Base-by-base conservation (phyloP, 2,113 vertebrate genomes). In the Ophthalmolycus amberensis region DNA sequence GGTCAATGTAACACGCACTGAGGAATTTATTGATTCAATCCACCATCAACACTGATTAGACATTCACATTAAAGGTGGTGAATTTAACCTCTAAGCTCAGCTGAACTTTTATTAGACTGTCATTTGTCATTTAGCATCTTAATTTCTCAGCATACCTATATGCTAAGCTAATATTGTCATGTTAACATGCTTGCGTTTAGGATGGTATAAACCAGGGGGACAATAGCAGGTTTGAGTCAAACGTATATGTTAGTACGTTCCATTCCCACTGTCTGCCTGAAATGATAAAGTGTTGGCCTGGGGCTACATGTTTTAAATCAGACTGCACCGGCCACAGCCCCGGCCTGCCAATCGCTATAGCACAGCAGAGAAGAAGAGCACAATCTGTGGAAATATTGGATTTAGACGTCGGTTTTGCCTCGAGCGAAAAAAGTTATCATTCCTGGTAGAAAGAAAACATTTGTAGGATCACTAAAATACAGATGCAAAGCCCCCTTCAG, bases 361-460 rank as follows among this genome's bases (percentile, higher is more conserved):
- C 29, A 37, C 20, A 60, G 56, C 27, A 16, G 56, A 54, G 62
- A 54, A 66, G 18, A 42, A 64, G 32, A 48, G 40, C 29, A 50
- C 40, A 48, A 38, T 75, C 46, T 40, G 22, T 37, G 3, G 62
- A 54, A 76, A 40, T 42, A 42, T 54, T 66, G 62, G 56, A 59
- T 76, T 65, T 75, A 20, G 46, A n/a, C 38, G 34, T 66, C 40
- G 72, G 59, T 37, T 38, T 42, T 8, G 72, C 44, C 60, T 64
- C 8, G 5, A 52, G 72, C 59, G 12, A 64, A 64, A 75, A 34
- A 75, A 4, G 48, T 16, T 52, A 75, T 42, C 60, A 42, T 10
- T 66, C 34, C n/a, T 11, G 62, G 34, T 65, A 65, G 48, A 65
- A 38, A 64, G 60, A 65, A 62, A 64, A 75, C 71, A 75, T 52